Conservation (phyloP, 2,797 vertebrate species). For the Liasis olivaceus region DNA sequence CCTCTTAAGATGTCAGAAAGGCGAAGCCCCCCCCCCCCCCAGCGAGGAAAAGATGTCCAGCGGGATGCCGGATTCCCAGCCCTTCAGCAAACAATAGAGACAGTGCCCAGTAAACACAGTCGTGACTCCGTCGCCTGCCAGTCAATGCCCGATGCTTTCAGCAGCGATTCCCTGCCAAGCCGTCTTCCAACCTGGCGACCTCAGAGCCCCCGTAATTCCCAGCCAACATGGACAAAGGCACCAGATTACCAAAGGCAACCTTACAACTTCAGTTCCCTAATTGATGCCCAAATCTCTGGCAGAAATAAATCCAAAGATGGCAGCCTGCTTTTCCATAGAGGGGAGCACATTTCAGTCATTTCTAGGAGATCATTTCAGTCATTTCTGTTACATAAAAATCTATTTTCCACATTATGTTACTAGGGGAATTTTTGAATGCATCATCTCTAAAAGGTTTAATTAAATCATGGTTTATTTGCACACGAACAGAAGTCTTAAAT, state of each 20-base stretch:
- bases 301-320: neutral
- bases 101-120: neutral
- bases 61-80: neutral
- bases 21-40: neutral
- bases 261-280: neutral
- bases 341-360: neutral
- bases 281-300: neutral
- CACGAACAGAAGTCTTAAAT: neutral
- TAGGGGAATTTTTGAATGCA: no score
- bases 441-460: neutral
- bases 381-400: neutral
- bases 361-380: neutral
- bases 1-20: neutral
- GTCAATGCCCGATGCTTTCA: neutral
- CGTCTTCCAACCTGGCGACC: neutral
- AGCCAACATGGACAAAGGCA: neutral
- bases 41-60: no score
- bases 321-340: neutral
- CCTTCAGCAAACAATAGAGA: neutral
- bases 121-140: neutral
- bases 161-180: neutral
- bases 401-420: neutral
- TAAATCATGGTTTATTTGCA: neutral
- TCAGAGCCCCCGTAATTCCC: neutral
- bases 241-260: neutral